Evolutionary conservation across 2,888 invertebrate species (phyloP), one percentile per base, ranked within the genome.

Genomic region (Dryobota labecula): DNA sequence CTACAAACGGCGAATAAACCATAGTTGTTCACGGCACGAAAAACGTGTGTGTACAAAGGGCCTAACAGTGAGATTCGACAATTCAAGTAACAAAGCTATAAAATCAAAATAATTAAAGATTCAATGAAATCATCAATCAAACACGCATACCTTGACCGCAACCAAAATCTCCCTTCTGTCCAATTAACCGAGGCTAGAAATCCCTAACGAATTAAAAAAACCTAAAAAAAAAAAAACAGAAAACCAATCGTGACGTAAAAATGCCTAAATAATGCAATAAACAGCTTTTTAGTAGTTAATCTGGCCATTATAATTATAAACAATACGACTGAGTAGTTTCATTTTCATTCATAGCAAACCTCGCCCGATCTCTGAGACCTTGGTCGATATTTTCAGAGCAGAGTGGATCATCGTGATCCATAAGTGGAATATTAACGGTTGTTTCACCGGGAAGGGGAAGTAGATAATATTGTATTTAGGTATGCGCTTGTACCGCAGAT

Each of bases 331-430:
- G 33, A 57, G 43, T 45, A 70, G 61, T 62, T 70, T 62, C 45
- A 41, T n/a, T 75, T 75, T 70, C 78, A 70, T 77, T 70, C 78
- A 77, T 53, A 70, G 47, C 61, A 45, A 70, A 38, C 36, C 24
- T 57, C 70, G 18, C 70, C 58, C 76, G 33, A 76, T 70, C 76
- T 33, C 27, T 8, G 57, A 62, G 78, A 70, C 78, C 74, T 75
- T 75, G 74, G 70, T 38, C 68, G 73, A n/a, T 74, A 76, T 74
- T 76, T 74, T 57, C 49, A 70, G 77, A 76, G 49, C 56, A 62
- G 45, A 62, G 77, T 75, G 74, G 77, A 70, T 75, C 77, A 77
- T 38, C 61, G 36, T 57, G 56, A 62, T 62, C 77, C 74, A 76
- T 73, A 73, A 77, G 61, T 62, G 77, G 56, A 74, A 62, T 74